A percentile compares a stretch with the other conserved stretches of the same genome.
Conservation (phyloP, 2,797 vertebrate genomes). For the Crax fasciolata region DNA sequence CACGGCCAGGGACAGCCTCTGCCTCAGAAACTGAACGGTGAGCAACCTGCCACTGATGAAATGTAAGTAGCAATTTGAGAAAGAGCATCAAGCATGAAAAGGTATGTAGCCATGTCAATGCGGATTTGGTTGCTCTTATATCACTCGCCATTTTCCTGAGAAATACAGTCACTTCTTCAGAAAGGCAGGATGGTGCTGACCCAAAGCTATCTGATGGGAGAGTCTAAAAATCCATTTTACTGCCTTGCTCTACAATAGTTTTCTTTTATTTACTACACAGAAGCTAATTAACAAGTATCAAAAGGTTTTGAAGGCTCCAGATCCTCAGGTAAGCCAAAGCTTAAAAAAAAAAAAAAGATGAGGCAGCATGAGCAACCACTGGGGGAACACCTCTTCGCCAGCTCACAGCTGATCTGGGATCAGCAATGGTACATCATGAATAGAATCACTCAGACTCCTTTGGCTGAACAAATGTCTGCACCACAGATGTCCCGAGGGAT, state of each 20-base stretch:
- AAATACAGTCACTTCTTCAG: not conserved
- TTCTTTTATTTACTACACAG: not conserved
- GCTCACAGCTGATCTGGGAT: not conserved
- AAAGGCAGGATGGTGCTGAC: not conserved
- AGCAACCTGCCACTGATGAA: not conserved
- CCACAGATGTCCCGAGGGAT: not conserved
- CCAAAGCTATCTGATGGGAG: not conserved
- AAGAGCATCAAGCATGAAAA: not conserved
- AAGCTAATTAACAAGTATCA: not conserved
- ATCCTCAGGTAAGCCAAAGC: not conserved
- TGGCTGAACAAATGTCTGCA: conserved; percentile 30
- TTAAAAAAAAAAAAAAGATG: not conserved
- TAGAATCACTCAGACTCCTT: not conserved
- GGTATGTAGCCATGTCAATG: not conserved
- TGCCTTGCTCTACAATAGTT: not conserved
- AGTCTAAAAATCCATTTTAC: not conserved
- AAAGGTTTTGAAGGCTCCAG: conserved; percentile 6
- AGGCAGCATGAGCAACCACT: not conserved
- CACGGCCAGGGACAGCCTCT: not conserved
- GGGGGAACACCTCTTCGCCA: not conserved
- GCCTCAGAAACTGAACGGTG: not conserved
- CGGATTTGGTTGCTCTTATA: not conserved
- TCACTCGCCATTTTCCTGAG: not conserved
- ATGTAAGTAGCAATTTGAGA: conserved; percentile 20
- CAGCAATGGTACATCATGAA: not conserved